A percentile compares a stretch with the other conserved stretches of the same genome.
Evolutionary conservation across 2,888 invertebrate species (phyloP).

Genomic region (Selenia dentaria): DNA sequence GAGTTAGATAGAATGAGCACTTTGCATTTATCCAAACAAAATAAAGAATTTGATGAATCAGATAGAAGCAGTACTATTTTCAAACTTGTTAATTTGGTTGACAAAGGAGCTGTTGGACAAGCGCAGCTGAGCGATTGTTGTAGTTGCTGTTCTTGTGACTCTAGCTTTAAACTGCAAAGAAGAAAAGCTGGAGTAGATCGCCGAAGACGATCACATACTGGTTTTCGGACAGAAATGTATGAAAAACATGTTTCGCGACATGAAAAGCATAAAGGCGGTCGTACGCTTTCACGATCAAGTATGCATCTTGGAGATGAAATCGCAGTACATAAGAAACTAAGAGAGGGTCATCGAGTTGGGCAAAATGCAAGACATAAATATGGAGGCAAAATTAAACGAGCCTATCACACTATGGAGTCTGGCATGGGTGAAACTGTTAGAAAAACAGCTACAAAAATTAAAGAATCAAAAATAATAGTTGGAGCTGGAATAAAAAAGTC

Average conservation of each 20-base stretch:
- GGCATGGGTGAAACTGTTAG: conserved; percentile 27
- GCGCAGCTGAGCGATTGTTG: conserved; percentile 1
- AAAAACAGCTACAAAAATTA: conserved; percentile 42
- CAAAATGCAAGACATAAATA: not conserved
- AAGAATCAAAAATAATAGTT: conserved; percentile 36
- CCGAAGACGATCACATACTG: not conserved
- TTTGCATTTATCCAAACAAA: not conserved
- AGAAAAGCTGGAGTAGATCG: not conserved
- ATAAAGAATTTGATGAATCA: conserved; percentile 21
- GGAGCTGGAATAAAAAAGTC: conserved; percentile 33
- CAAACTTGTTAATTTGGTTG: not conserved
- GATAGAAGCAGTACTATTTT: not conserved
- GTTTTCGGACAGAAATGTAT: not conserved
- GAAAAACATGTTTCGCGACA: not conserved
- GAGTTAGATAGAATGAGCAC: conserved; percentile 27
- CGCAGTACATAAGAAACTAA: not conserved
- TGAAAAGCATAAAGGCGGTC: not conserved
- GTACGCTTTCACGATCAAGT: not conserved
- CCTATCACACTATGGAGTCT: conserved; percentile 1
- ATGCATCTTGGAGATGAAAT: not conserved
- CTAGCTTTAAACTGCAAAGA: not conserved
- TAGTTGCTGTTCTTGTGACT: conserved; percentile 1
- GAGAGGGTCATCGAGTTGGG: not conserved
- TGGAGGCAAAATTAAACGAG: not conserved
- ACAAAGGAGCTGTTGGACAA: not conserved